Conservation (phyloP, 1,140 invertebrate genomes). For the Meteorus sp. region DNA sequence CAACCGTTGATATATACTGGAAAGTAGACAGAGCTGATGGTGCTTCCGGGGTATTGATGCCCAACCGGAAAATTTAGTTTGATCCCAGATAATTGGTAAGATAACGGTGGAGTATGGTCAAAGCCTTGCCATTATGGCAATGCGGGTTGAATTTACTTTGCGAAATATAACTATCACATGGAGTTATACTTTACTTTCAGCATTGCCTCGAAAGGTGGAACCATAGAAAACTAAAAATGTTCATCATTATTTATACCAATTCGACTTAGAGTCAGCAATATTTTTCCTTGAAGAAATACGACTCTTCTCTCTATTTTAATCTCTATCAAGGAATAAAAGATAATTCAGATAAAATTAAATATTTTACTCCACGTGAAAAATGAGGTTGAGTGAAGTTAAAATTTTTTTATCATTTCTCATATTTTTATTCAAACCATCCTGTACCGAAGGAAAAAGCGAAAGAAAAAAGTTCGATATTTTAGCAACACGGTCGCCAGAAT, state of each 20-base stretch:
- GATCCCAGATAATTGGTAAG: slow-evolving; percentile 18
- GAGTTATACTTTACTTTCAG: neutral
- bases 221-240: too few species aligned
- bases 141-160: slow-evolving; percentile 11
- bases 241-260: too few species aligned
- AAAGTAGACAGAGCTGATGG: too few species aligned
- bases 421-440: neutral
- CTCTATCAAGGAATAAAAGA: too few species aligned
- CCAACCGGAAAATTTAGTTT: slow-evolving; percentile 19
- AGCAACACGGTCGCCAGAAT: neutral
- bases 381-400: too few species aligned
- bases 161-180: neutral
- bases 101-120: neutral
- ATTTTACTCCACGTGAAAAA: too few species aligned
- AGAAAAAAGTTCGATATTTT: neutral
- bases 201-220: too few species aligned
- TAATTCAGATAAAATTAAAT: too few species aligned
- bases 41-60: slow-evolving; percentile 9
- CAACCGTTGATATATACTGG: slow-evolving; percentile 1
- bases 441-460: too few species aligned
- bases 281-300: too few species aligned
- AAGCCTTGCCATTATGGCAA: neutral
- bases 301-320: too few species aligned
- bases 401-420: neutral
- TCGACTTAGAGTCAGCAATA: too few species aligned